Evolutionary conservation across 2,113 vertebrate species (phyloP).

Genomic region (Panthera leo): DNA sequence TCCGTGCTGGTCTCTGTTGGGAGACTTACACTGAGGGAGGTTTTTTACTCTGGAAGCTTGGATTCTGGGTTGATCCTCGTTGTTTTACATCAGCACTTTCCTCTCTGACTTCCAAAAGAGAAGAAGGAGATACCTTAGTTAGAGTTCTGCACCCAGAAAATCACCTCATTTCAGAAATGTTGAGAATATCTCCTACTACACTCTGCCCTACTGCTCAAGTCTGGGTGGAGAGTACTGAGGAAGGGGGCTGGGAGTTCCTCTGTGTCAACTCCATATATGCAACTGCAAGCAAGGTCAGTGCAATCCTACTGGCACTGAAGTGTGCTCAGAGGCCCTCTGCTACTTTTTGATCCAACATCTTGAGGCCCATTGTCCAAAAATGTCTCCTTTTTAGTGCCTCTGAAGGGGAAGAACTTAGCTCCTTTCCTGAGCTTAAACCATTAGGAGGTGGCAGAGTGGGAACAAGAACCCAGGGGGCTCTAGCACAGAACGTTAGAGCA

Average conservation of each 20-base stretch:
- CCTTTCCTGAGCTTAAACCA: neutral
- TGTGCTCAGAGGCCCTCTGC: neutral
- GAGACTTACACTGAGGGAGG: neutral
- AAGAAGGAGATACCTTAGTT: neutral
- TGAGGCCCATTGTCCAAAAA: neutral
- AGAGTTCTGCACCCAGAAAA: neutral
- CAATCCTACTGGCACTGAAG: neutral
- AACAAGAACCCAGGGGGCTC: neutral
- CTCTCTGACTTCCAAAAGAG: neutral
- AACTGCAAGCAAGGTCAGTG: neutral
- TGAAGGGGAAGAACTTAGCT: neutral
- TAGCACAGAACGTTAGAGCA: neutral
- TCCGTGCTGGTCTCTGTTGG: neutral
- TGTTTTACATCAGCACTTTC: neutral
- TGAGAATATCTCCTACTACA: too few species aligned
- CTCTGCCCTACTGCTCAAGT: neutral
- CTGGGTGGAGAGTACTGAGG: too few species aligned
- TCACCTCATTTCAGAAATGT: neutral
- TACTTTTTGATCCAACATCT: neutral
- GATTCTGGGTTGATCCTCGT: neutral
- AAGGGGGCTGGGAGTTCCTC: neutral
- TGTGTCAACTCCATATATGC: neutral
- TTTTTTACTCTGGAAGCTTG: neutral
- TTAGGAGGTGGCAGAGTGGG: too few species aligned
- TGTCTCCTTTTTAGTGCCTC: neutral